Evolutionary conservation across 2,797 vertebrate species (phyloP).

Genomic region (Eremophila alpestris): DNA sequence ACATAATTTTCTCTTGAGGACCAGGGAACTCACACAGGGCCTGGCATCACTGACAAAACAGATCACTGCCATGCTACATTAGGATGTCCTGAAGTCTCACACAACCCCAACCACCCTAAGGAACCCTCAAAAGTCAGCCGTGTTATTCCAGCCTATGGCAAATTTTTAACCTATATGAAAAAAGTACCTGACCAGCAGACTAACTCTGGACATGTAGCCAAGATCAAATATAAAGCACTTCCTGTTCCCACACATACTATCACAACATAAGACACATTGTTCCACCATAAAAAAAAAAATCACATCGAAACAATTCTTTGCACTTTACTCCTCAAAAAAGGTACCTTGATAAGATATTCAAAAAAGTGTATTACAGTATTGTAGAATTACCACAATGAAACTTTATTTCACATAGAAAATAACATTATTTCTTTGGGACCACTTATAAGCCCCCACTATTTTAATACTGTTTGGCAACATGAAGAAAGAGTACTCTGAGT

Average conservation of each 20-base stretch:
- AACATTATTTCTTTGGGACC: constrained; percentile 2
- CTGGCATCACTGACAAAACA: neutral
- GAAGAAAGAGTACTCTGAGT: neutral
- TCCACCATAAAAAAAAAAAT: neutral
- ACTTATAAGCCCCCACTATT: neutral
- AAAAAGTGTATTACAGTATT: neutral
- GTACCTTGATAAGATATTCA: neutral
- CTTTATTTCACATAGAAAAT: neutral
- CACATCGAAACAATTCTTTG: neutral
- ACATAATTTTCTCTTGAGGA: neutral
- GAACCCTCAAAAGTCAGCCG: neutral
- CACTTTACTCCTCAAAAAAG: neutral
- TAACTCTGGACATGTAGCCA: neutral
- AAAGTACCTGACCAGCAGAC: neutral
- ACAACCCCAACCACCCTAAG: neutral
- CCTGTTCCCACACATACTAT: neutral
- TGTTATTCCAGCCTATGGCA: neutral
- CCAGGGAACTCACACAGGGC: neutral
- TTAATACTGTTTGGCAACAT: neutral
- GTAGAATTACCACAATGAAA: neutral
- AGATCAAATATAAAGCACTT: neutral
- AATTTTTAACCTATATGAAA: neutral
- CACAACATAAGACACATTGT: neutral
- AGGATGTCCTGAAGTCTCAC: neutral
- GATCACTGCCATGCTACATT: neutral